Evolutionary conservation across 1,140 invertebrate genomes (phyloP).

Genomic region (Leptinotarsa undecemlineata): DNA sequence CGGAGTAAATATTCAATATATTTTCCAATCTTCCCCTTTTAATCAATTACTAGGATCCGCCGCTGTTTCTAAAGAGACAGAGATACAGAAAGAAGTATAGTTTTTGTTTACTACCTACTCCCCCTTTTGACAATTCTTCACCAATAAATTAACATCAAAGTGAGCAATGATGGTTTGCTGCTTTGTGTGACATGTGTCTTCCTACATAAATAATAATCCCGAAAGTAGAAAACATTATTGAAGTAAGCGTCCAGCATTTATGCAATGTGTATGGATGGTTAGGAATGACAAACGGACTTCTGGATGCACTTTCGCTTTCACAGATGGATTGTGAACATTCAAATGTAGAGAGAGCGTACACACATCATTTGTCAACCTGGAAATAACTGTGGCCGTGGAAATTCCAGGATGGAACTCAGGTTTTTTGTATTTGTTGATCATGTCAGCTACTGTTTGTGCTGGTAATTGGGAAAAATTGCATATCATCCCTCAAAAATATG

Average conservation of each 20-base stretch:
- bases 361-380: slow-evolving; percentile 43
- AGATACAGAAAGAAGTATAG: no score
- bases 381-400: slow-evolving; percentile 27
- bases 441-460: no score
- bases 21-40: no score
- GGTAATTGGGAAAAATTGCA: no score
- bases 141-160: slow-evolving; percentile 22
- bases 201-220: slow-evolving; percentile 12
- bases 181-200: slow-evolving; percentile 13
- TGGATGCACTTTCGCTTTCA: slow-evolving; percentile 33
- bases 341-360: slow-evolving; percentile 29
- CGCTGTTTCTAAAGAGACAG: no score
- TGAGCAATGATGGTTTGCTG: slow-evolving; percentile 13
- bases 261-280: slow-evolving; percentile 26
- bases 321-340: slow-evolving; percentile 40
- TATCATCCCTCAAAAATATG: no score
- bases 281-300: slow-evolving; percentile 30
- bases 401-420: background rate
- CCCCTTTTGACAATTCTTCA: slow-evolving; percentile 1
- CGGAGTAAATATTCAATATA: no score
- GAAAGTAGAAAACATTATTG: background rate
- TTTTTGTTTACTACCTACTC: no score
- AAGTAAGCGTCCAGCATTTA: slow-evolving; percentile 29
- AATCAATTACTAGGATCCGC: no score
- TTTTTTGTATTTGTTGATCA: no score